Evolutionary conservation across 1,140 invertebrate genomes (phyloP).

Genomic region (Drosophila nannoptera): DNA sequence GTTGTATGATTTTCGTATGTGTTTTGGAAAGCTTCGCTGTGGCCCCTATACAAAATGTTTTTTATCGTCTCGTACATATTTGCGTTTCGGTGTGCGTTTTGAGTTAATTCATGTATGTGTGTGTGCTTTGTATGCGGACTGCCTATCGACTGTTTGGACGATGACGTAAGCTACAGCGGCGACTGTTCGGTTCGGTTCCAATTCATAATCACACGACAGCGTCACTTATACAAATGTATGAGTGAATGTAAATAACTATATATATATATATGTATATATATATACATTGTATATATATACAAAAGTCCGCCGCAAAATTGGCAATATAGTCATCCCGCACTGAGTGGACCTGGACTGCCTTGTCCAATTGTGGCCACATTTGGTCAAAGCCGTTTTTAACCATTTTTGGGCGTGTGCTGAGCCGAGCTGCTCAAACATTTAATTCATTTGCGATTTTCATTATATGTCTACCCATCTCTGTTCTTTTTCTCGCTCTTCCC

Average conservation of each 20-base stretch:
- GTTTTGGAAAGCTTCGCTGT: slow-evolving; percentile 61
- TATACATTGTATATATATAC: slow-evolving; percentile 44
- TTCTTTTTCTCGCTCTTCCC: slow-evolving; percentile 3
- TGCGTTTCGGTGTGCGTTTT: slow-evolving; percentile 23
- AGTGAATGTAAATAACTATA: slow-evolving; percentile 8
- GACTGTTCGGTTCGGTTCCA: slow-evolving; percentile 55
- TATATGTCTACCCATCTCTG: slow-evolving; percentile 16
- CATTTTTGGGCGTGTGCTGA: slow-evolving; percentile 70
- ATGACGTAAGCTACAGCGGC: slow-evolving; percentile 67
- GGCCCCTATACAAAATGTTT: slow-evolving; percentile 66
- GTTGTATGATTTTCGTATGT: slow-evolving; percentile 58
- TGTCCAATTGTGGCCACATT: slow-evolving; percentile 69
- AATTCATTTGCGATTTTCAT: slow-evolving; percentile 66
- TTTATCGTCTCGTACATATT: slow-evolving; percentile 52
- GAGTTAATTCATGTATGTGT: slow-evolving; percentile 5
- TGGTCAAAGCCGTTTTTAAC: slow-evolving; percentile 63
- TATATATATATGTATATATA: slow-evolving; percentile 16
- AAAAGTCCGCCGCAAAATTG: slow-evolving; percentile 46
- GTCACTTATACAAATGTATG: slow-evolving; percentile 21
- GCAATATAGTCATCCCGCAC: slow-evolving; percentile 46
- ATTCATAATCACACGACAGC: slow-evolving; percentile 74
- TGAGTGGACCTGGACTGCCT: slow-evolving; percentile 57
- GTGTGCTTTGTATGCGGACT: slow-evolving; percentile 48
- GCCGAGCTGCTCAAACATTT: slow-evolving; percentile 21
- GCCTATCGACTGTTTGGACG: slow-evolving; percentile 51